phyloP scores from a whole-genome alignment of 1,140 invertebrate genomes.

The Halyomorpha halys region DNA sequence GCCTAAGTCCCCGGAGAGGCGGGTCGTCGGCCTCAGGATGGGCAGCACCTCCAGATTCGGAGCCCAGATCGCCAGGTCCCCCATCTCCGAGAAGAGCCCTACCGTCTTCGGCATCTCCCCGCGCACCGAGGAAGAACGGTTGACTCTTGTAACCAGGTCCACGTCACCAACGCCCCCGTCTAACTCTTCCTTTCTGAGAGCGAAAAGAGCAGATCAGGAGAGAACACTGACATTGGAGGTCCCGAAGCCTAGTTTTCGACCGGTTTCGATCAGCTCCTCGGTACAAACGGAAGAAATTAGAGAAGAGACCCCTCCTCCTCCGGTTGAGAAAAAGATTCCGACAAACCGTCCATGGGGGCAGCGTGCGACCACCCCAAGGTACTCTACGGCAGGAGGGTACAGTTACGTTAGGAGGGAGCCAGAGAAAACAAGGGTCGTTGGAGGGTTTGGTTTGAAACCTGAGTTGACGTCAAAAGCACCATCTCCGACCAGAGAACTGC shows the following conservation, averaged over 20 bases:
- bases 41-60: conserved; percentile 30
- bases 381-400: background rate
- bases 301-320: conserved; percentile 16
- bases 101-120: conserved; percentile 30
- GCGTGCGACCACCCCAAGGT: background rate
- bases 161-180: conserved; percentile 64
- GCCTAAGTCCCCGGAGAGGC: conserved; percentile 13
- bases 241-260: conserved; percentile 24
- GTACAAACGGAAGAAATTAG: conserved; percentile 29
- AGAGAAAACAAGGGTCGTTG: background rate
- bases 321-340: conserved; percentile 1
- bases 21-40: conserved; percentile 5
- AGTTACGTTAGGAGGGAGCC: conserved; percentile 3
- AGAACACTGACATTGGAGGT: conserved; percentile 14
- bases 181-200: conserved; percentile 48
- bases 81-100: conserved; percentile 30
- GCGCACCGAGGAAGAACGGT: conserved; percentile 20
- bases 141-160: conserved; percentile 56
- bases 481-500: background rate
- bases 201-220: conserved; percentile 54
- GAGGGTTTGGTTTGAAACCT: conserved; percentile 7
- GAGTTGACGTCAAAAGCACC: background rate
- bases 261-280: conserved; percentile 16
- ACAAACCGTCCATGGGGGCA: background rate
- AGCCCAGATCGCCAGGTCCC: conserved; percentile 29